Conservation (phyloP, 30 jellyfish, hydroid and myxozoan species). For the Catostylus mosaicus region DNA sequence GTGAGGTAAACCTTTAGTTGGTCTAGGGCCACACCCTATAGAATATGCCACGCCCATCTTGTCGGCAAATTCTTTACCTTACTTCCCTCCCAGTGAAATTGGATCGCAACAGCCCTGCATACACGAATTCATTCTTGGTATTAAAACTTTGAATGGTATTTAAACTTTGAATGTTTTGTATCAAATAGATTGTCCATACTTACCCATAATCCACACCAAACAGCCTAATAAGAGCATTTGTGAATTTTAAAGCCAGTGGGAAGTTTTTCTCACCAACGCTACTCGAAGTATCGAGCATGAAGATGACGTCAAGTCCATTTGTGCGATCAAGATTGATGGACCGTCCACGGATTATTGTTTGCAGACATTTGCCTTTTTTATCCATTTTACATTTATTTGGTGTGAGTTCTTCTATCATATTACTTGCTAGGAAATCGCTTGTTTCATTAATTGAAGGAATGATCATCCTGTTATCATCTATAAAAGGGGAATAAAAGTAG, state of each 20-base stretch:
- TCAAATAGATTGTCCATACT: no score
- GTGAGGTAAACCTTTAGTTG: no score
- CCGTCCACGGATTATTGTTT: constrained; percentile 40
- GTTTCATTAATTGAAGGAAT: constrained; percentile 79
- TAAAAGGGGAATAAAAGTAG: no score
- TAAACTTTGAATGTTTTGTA: no score
- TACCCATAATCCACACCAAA: constrained; percentile 85
- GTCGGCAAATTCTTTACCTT: no score
- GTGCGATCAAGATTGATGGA: constrained; percentile 37
- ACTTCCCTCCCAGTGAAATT: no score
- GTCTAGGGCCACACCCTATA: no score
- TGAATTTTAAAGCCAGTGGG: constrained; percentile 33
- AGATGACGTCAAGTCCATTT: constrained; percentile 70
- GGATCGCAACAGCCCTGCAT: no score
- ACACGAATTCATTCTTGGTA: no score
- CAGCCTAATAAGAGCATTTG: constrained; percentile 22
- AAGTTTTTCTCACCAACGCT: constrained; percentile 70
- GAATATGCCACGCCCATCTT: no score
- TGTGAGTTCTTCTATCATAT: constrained; percentile 40
- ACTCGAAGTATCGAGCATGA: constrained; percentile 70
- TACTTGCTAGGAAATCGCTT: constrained; percentile 6
- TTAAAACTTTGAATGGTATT: no score
- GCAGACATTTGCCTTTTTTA: constrained; percentile 59
- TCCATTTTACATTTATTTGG: constrained; percentile 47
- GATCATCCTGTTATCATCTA: constrained; percentile 46